Evolutionary conservation across 2,888 invertebrate species (phyloP).

Genomic region (Cephus spinipes): DNA sequence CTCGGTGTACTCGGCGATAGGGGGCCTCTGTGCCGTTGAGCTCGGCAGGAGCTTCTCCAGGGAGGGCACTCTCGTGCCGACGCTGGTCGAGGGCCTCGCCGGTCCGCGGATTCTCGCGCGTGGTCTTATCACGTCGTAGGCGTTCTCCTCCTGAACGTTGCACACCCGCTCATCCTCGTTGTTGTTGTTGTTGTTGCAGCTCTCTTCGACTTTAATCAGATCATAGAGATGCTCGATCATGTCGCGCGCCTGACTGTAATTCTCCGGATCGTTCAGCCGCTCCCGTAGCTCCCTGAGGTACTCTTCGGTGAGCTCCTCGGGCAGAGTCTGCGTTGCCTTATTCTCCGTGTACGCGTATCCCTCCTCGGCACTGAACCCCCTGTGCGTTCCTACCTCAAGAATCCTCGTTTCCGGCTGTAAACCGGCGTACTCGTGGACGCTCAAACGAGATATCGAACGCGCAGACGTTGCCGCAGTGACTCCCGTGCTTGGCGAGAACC

Average conservation of each 20-base stretch:
- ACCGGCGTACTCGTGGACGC: constrained; percentile 75
- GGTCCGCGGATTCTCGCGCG: constrained; percentile 57
- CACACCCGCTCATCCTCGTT: constrained; percentile 41
- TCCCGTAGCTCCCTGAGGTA: constrained; percentile 76
- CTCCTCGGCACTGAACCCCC: constrained; percentile 33
- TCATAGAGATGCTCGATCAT: constrained; percentile 83
- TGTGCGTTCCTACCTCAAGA: constrained; percentile 65
- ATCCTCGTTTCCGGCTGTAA: constrained; percentile 71
- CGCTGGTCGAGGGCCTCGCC: constrained; percentile 68
- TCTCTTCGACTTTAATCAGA: constrained; percentile 79
- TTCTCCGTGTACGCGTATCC: constrained; percentile 68
- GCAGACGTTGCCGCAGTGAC: constrained; percentile 70
- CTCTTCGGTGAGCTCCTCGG: constrained; percentile 81
- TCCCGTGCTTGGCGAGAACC: constrained; percentile 57
- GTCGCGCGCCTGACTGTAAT: constrained; percentile 80
- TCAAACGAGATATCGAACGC: constrained; percentile 72
- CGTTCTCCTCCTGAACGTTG: constrained; percentile 68
- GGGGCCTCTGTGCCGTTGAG: constrained; percentile 55
- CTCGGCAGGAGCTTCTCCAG: constrained; percentile 71
- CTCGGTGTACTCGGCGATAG: constrained; percentile 68
- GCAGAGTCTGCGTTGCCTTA: constrained; percentile 78
- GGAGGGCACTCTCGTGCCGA: constrained; percentile 73
- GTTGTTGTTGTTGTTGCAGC: constrained; percentile 71
- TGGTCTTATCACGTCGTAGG: constrained; percentile 73
- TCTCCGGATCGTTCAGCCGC: constrained; percentile 78